phyloP scores from a whole-genome alignment of 1,140 invertebrate genomes.

The Bombus turneri region DNA sequence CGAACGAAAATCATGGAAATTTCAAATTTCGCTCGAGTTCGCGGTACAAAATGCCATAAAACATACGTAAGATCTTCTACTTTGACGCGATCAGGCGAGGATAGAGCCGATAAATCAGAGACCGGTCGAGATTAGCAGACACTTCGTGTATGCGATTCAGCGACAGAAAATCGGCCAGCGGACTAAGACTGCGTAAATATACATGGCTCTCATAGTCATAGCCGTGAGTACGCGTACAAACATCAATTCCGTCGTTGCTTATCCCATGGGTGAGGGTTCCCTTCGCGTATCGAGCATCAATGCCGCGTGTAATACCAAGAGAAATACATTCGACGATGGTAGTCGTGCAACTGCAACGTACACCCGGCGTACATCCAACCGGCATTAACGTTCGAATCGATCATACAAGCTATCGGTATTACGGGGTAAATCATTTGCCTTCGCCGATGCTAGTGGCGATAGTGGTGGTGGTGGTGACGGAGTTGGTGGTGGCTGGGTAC shows the following conservation, averaged over 20 bases:
- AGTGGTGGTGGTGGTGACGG: not conserved
- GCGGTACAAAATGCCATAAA: not conserved
- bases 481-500: not conserved
- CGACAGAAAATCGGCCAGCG: slow-evolving; percentile 19
- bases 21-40: not conserved
- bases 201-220: slow-evolving; percentile 41
- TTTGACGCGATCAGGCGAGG: not conserved
- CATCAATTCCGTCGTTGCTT: slow-evolving; percentile 54
- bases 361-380: slow-evolving; percentile 36
- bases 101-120: slow-evolving; percentile 53
- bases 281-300: slow-evolving; percentile 52
- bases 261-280: slow-evolving; percentile 33
- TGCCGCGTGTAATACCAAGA: slow-evolving; percentile 56
- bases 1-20: too few species aligned
- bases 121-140: slow-evolving; percentile 38
- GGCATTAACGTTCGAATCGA: slow-evolving; percentile 68
- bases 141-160: slow-evolving; percentile 19
- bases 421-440: slow-evolving; percentile 67
- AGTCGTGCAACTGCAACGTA: slow-evolving; percentile 38
- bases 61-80: not conserved
- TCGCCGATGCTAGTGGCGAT: slow-evolving; percentile 27
- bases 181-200: slow-evolving; percentile 53
- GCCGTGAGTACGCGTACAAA: slow-evolving; percentile 32
- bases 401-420: slow-evolving; percentile 68
- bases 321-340: slow-evolving; percentile 45